Evolutionary conservation across 2,113 vertebrate genomes (phyloP), one percentile per base, ranked within the genome.

Genomic region (Isurus oxyrinchus): DNA sequence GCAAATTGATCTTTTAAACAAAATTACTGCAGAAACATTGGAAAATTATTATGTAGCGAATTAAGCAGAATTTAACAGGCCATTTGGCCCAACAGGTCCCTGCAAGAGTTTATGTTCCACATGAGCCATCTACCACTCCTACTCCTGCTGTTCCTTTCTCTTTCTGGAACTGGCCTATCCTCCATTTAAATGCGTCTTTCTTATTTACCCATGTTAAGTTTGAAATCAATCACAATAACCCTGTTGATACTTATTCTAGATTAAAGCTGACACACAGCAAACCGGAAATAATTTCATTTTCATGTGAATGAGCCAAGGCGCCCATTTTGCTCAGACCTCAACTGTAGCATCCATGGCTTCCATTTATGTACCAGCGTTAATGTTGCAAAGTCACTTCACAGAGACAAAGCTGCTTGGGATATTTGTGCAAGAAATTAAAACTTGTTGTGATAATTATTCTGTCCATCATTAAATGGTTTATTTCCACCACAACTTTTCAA

Each of bases 1-100:
- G 31, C 57, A 93, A 93, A 93, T 93, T 93, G 88, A 61, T 88
- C 55, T 91, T 61, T 13, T 91, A 59, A 59, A 61, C 76, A n/a
- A 79, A n/a, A 79, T n/a, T n/a, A 14, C 55, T 14, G 10, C 57
- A 35, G 88, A 35, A 79, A 79, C 57, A 35, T 19, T 91, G 55
- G 27, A 35, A 91, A 91, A 91, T 91, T n/a, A 91, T 59, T 61
- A 3, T 13, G 27, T 87, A 21, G 5, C 1, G 21, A 87, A 87
- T 23, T 49, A 49, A 49, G 44, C 44, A 49, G 44, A 49, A 49
- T 49, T 49, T 49, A n/a, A 93, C 19, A 40, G 90, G 35, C 59
- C 57, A 93, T 63, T 93, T 40, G 35, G 5, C 16, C 25, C 16
- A 93, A 61, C 5, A 21, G 1, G 57, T 93, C 59, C 6, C 16